These are phyloP conservation scores for Caenorhabditis sp. DNA, from an alignment of 2,888 invertebrate species.

Conservation along the genomic window DNA sequence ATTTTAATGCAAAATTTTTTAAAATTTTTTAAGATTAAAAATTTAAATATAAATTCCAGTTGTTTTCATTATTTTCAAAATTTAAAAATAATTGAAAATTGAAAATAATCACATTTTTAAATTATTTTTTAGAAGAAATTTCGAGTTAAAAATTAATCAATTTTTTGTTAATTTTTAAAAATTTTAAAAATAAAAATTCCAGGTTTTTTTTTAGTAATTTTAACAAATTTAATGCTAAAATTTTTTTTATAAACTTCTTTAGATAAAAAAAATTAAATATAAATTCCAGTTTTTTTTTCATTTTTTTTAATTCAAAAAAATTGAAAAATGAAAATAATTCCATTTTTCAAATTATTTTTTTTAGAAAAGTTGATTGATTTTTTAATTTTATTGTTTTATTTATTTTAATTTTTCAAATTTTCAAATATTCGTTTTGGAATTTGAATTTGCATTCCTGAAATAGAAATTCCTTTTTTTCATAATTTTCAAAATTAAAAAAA, in stretches of 20 bases:
- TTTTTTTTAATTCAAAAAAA: background rate
- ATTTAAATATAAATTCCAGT: background rate
- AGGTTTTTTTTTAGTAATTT: background rate
- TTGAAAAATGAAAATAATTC: no score
- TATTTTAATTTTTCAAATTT: no score
- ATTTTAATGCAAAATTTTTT: no score
- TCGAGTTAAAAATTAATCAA: background rate
- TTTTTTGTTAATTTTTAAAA: background rate
- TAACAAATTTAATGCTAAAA: no score
- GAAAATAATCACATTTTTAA: background rate
- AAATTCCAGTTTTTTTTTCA: background rate
- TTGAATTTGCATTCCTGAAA: no score
- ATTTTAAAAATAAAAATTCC: background rate
- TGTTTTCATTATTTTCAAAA: slow-evolving; percentile 1
- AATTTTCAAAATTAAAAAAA: no score
- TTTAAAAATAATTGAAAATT: background rate
- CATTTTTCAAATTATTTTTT: no score
- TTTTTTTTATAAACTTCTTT: background rate
- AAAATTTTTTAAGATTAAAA: no score
- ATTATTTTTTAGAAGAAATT: background rate
- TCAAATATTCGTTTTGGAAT: no score
- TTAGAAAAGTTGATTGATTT: no score
- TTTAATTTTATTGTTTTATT: no score
- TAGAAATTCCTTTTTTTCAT: background rate
- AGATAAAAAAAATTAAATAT: no score